A percentile compares a stretch with the other conserved stretches of the same genome.
phyloP scores from a whole-genome alignment of 2,888 invertebrate species.

The Celastrina argiolus region DNA sequence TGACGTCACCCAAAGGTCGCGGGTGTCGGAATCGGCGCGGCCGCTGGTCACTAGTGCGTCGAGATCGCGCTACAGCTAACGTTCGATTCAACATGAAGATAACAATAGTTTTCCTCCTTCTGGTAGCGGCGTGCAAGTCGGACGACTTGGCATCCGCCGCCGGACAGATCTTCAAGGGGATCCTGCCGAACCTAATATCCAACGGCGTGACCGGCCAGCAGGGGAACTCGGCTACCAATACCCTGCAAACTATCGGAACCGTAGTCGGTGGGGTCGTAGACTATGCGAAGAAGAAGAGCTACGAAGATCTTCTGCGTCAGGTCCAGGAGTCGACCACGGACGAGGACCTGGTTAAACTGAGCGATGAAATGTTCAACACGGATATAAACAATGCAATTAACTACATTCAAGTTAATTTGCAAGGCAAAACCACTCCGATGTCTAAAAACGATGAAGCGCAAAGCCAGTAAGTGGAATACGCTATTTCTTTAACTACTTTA shows the following conservation, averaged over 20 bases:
- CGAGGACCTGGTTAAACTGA: slow-evolving; percentile 81
- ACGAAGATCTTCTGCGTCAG: slow-evolving; percentile 63
- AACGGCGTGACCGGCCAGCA: slow-evolving; percentile 61
- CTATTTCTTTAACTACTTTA: slow-evolving; percentile 12
- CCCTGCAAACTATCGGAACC: slow-evolving; percentile 63
- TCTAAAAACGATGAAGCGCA: slow-evolving; percentile 85
- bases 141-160: slow-evolving; percentile 65
- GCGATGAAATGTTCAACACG: slow-evolving; percentile 84
- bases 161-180: slow-evolving; percentile 68
- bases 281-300: slow-evolving; percentile 70
- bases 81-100: slow-evolving; percentile 59
- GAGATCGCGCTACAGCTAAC: slow-evolving; percentile 57
- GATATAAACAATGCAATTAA: slow-evolving; percentile 86
- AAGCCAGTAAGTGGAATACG: slow-evolving; percentile 56
- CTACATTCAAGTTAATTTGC: slow-evolving; percentile 83
- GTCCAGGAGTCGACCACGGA: slow-evolving; percentile 78
- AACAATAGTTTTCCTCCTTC: slow-evolving; percentile 48
- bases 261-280: slow-evolving; percentile 72
- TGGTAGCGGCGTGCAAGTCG: slow-evolving; percentile 50
- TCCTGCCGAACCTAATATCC: slow-evolving; percentile 61
- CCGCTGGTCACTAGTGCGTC: slow-evolving; percentile 69
- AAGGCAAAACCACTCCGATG: slow-evolving; percentile 84
- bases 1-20: slow-evolving; percentile 73
- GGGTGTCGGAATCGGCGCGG: slow-evolving; percentile 51
- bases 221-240: slow-evolving; percentile 63